These are phyloP conservation scores for Chionomys nivalis DNA, from an alignment of 2,113 vertebrate species.

Conservation along the genomic window DNA sequence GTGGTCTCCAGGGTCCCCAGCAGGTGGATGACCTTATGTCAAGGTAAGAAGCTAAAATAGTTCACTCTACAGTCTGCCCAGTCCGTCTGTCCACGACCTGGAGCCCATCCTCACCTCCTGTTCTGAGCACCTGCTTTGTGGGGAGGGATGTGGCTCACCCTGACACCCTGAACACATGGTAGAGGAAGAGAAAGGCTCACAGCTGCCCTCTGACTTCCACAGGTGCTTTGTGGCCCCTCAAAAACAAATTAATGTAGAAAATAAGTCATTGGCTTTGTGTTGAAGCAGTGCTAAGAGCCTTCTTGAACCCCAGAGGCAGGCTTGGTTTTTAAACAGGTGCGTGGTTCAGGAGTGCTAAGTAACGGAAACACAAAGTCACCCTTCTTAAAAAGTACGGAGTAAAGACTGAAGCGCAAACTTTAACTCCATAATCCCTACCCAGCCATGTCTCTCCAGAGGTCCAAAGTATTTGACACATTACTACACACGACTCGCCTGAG, in stretches of 20 bases:
- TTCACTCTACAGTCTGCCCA: background rate
- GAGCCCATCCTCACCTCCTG: background rate
- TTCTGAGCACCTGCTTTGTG: background rate
- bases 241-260: background rate
- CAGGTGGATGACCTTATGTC: background rate
- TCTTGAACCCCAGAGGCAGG: background rate
- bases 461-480: background rate
- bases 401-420: background rate
- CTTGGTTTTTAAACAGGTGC: background rate
- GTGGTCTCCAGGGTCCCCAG: too few species aligned
- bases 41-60: background rate
- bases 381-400: background rate
- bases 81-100: background rate
- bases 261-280: background rate
- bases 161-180: background rate
- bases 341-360: background rate
- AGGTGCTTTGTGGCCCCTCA: background rate
- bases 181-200: background rate
- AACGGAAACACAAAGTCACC: background rate
- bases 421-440: background rate
- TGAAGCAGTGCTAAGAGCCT: background rate
- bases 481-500: background rate
- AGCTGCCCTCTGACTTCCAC: background rate
- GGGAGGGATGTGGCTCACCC: background rate
- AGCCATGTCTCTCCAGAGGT: too few species aligned